Evolutionary conservation across 2,797 vertebrate species (phyloP), one percentile per base, ranked within the genome.

Genomic region (Schizopygopsis pylzovi): DNA sequence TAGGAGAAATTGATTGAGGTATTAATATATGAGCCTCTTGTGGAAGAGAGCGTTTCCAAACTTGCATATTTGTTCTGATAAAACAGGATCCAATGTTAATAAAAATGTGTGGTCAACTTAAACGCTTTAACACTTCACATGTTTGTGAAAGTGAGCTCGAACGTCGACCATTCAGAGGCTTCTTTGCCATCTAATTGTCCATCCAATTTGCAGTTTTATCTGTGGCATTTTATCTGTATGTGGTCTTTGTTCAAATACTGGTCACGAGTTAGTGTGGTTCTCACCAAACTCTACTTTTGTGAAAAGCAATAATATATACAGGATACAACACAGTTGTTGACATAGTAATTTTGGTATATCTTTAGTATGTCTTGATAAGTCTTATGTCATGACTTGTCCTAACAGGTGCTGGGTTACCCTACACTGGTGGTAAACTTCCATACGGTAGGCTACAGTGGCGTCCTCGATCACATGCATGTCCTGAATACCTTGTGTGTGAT

Each of bases 371-470:
- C 65, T 33, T 65, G 16, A 43, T 59, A 20, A 47, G 6, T 15
- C 22, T 72, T n/a, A 76, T 15, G 59, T 75, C n/a, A 61, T 75
- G 20, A 7, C 33, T 56, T 73, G 9, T 89, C 80, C 91, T 90
- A 87, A 52, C 90, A 99, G 98, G 97, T 92, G 67, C 68, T 80
- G 96, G 93, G 83, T 96, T 90, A 73, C 93, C 88, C 78, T 94
- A 93, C 22, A 15, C 75, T 59, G 95, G 90, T n/a, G 96, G 96
- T 79, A 98, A 97, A 94, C 89, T 94, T 91, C 94, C 96, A 33
- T 95, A 89, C 5, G 96, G 96, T 96, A 85, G 33, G 84, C 33
- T 41, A 94, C 68, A 88, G 80, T 88, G 1, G 75, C 65, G 0
- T 3, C 4, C 12, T 43, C 28, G 25, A 83, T 13, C 37, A 12